Evolutionary conservation across 1,140 invertebrate species (phyloP).

Genomic region (Ceratosolen fusciceps): DNA sequence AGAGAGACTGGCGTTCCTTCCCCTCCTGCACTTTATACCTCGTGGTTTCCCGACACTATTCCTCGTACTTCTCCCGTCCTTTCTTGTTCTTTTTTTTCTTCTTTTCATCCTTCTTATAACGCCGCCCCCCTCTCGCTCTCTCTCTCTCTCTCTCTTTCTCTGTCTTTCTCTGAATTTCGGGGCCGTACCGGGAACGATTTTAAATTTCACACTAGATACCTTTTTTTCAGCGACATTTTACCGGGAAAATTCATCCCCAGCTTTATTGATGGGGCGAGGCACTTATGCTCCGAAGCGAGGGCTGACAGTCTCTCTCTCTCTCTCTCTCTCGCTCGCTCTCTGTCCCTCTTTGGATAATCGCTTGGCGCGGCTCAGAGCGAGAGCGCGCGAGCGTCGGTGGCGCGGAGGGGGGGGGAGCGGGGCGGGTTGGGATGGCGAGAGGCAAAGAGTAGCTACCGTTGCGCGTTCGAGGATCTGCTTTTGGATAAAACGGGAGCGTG

Average conservation of each 20-base stretch:
- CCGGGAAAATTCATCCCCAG: neutral
- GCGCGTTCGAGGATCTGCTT: too few relatives aligned
- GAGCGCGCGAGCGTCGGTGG: neutral
- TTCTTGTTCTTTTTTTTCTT: conserved; percentile 39
- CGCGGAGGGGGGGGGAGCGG: too few relatives aligned
- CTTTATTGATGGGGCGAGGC: neutral
- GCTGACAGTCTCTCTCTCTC: too few relatives aligned
- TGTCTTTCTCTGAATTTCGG: conserved; percentile 16
- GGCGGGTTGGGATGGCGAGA: too few relatives aligned
- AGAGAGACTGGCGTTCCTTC: conserved; percentile 9
- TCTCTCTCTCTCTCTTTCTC: neutral
- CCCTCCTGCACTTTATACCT: conserved; percentile 38
- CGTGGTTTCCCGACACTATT: conserved; percentile 50
- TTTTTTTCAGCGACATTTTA: neutral
- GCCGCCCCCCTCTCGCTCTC: conserved; percentile 41
- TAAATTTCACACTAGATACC: conserved; percentile 15
- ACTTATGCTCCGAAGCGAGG: neutral
- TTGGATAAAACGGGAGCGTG: too few relatives aligned
- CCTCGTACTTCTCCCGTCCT: conserved; percentile 17
- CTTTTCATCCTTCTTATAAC: neutral
- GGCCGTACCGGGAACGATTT: conserved; percentile 13
- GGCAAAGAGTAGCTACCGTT: too few relatives aligned
- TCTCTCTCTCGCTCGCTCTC: too few relatives aligned
- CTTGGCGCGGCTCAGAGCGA: neutral
- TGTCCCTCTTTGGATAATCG: neutral